Conservation (phyloP, 2,888 invertebrate species). For the Dione juno region DNA sequence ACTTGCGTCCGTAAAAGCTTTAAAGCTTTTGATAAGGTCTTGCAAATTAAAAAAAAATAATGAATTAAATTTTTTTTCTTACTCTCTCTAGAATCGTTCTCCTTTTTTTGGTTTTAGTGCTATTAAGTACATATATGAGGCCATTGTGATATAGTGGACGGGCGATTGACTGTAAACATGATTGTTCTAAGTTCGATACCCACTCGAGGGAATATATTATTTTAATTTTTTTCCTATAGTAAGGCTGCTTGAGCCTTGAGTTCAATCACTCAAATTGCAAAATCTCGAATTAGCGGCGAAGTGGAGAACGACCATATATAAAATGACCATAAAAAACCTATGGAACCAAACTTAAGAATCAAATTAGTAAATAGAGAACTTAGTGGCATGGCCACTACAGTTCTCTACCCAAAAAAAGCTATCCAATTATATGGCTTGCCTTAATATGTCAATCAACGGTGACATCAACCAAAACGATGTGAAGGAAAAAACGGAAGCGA, state of each 20-base stretch:
- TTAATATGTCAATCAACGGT: conserved; percentile 27
- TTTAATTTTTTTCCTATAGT: no score
- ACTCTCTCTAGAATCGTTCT: background rate
- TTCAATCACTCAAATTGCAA: no score
- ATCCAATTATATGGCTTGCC: conserved; percentile 16
- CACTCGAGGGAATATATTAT: no score
- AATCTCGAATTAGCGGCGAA: no score
- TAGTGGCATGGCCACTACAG: background rate
- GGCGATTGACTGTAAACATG: no score
- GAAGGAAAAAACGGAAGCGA: conserved; percentile 33
- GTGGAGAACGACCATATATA: no score
- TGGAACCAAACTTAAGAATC: background rate
- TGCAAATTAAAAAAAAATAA: no score
- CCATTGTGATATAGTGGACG: no score
- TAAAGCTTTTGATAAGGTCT: background rate
- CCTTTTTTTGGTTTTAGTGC: background rate
- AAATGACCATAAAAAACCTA: background rate
- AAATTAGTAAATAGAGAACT: background rate
- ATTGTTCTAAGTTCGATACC: no score
- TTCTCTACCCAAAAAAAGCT: background rate
- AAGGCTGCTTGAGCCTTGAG: no score
- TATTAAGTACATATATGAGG: background rate
- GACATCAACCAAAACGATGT: conserved; percentile 24
- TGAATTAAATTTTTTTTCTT: background rate
- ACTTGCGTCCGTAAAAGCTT: background rate